Evolutionary conservation across 2,797 vertebrate genomes (phyloP).

Genomic region (Glossophaga mutica): DNA sequence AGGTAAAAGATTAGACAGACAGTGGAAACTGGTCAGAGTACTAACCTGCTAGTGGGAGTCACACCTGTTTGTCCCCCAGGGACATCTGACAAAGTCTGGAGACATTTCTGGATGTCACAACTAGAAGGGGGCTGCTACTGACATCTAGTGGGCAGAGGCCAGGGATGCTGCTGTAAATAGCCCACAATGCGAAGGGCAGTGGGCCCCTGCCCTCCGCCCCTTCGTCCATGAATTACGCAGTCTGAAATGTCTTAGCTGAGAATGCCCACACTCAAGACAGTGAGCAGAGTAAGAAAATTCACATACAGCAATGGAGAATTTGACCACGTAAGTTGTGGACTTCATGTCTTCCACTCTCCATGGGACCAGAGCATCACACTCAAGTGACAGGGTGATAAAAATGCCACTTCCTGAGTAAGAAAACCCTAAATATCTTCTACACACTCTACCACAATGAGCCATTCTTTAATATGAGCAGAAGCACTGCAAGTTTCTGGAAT

Average conservation of each 20-base stretch:
- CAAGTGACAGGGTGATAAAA: background rate
- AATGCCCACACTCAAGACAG: background rate
- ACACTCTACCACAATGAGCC: background rate
- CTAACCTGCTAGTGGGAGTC: background rate
- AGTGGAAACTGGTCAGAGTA: background rate
- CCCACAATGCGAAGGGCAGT: background rate
- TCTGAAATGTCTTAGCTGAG: background rate
- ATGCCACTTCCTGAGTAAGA: background rate
- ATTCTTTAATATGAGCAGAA: background rate
- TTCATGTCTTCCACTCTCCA: background rate
- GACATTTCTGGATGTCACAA: background rate
- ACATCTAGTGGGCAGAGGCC: background rate
- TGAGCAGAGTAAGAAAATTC: background rate
- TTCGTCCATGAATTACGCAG: background rate
- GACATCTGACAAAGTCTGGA: background rate
- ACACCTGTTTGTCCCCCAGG: background rate
- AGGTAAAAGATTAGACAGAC: background rate
- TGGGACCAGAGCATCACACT: background rate
- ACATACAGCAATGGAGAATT: rapidly evolving
- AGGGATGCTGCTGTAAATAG: background rate
- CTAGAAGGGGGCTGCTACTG: background rate
- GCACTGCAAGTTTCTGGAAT: background rate
- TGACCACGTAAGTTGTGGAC: background rate
- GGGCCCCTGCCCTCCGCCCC: too few relatives aligned
- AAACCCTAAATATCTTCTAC: background rate